Evolutionary conservation across 2,888 invertebrate species (phyloP).

Genomic region (Mayetiola destructor): DNA sequence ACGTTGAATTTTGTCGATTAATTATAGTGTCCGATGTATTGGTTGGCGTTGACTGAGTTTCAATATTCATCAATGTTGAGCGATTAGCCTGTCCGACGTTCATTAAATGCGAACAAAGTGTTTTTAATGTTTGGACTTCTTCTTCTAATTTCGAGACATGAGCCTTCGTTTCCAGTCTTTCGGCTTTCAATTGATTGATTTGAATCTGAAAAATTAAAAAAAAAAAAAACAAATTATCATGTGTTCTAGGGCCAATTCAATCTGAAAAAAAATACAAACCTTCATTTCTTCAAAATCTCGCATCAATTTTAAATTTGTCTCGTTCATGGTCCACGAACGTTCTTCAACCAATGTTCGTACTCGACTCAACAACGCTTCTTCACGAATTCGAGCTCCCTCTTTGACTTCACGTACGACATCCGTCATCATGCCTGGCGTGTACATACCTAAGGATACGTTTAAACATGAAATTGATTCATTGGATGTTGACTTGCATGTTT

Average conservation of each 20-base stretch:
- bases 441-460: slow-evolving; percentile 32
- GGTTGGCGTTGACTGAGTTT: neutral
- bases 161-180: slow-evolving; percentile 51
- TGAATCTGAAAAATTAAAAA: slow-evolving; percentile 41
- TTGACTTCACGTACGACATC: slow-evolving; percentile 59
- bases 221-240: neutral
- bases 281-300: slow-evolving; percentile 35
- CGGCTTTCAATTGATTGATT: slow-evolving; percentile 46
- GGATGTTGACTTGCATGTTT: no score
- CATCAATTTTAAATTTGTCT: slow-evolving; percentile 31
- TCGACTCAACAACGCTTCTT: slow-evolving; percentile 48
- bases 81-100: slow-evolving; percentile 22
- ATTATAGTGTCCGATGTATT: slow-evolving; percentile 9
- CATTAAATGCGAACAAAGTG: slow-evolving; percentile 29
- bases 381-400: slow-evolving; percentile 54
- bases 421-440: slow-evolving; percentile 57
- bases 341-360: slow-evolving; percentile 35
- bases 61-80: neutral
- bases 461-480: no score
- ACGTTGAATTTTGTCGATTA: neutral
- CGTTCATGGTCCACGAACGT: slow-evolving; percentile 34
- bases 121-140: slow-evolving; percentile 41
- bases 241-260: neutral
- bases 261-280: no score
- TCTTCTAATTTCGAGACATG: slow-evolving; percentile 52